Evolutionary conservation across 2,888 invertebrate genomes (phyloP), one percentile per base, ranked within the genome.

Genomic region (Sussaba pulchella): DNA sequence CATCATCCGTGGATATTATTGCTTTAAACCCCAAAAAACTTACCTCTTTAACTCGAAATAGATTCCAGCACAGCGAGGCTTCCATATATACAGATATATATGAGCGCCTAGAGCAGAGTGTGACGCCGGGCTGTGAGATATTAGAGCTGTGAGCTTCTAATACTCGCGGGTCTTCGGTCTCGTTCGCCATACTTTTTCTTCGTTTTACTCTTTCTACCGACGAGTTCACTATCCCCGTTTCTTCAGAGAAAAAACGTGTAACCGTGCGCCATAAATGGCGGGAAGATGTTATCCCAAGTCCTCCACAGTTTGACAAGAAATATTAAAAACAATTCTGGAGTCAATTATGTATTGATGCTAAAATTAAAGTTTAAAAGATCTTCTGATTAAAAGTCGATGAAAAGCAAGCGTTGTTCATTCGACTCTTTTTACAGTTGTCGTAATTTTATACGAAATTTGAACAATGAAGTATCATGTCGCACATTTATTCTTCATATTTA

Each of bases 41-140:
- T 57, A 63, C 31, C 76, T 76, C 76, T 77, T 72, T 43, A 73
- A 77, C 81, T 77, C 57, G 47, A 77, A 81, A 81, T 81, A 81
- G 81, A 73, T 57, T 69, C 63, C 31, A 69, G 69, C 45, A 17
- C 31, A 64, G 64, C 54, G 54, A 43, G 14, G 12, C 8, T 1
- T 43, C n/a, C 24, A 70, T 24, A n/a, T 8, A 24, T n/a, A n/a
- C n/a, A 43, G 12, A 43, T n/a, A n/a, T 43, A n/a, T 26, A 54
- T 31, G 31, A 54, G 52, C 52, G 24, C 52, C n/a, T 31, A 57
- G 17, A 14, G 9, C 54, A 54, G 54, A 6, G n/a, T 14, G 12
- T 21, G 52, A 41, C 8, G 14, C 54, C 52, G 43, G 61, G 57
- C 75, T 72, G 61, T 47, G 54, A 75, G 67, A 76, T 76, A 80